These are phyloP conservation scores for Vanacampus margaritifer DNA, from an alignment of 2,113 vertebrate species.

Conservation along the genomic window DNA sequence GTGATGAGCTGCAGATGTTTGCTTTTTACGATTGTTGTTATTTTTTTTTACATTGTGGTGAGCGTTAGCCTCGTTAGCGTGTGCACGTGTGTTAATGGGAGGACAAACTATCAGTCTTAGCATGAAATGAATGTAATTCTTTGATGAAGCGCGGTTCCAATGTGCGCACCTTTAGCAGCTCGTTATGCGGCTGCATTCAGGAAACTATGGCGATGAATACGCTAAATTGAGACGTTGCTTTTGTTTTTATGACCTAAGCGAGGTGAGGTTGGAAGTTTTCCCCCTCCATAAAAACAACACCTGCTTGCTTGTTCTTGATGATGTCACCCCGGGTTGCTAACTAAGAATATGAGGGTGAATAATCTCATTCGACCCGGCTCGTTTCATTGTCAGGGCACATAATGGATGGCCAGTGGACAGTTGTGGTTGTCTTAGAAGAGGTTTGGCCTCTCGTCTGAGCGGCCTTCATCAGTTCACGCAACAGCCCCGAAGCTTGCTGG, in stretches of 20 bases:
- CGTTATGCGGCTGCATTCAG: not conserved
- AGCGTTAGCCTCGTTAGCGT: not conserved
- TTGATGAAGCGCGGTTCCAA: not conserved
- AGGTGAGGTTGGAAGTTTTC: not conserved
- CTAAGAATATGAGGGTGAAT: no score
- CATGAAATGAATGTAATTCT: not conserved
- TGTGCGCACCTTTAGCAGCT: not conserved
- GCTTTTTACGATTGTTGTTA: no score
- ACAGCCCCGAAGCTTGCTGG: no score
- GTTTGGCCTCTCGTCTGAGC: no score
- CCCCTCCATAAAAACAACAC: not conserved
- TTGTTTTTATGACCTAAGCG: not conserved
- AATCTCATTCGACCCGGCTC: no score
- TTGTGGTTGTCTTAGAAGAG: no score
- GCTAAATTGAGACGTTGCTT: not conserved
- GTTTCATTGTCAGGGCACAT: not conserved
- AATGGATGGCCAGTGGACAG: no score
- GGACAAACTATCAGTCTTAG: not conserved
- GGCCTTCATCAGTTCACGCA: no score
- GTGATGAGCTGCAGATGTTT: no score
- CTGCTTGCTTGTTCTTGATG: not conserved
- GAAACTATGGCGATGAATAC: not conserved
- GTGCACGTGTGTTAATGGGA: conserved; percentile 8
- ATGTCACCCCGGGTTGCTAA: not conserved
- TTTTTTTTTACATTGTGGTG: no score